Conservation (phyloP, 2,797 vertebrate species). For the Spondyliosoma cantharus region DNA sequence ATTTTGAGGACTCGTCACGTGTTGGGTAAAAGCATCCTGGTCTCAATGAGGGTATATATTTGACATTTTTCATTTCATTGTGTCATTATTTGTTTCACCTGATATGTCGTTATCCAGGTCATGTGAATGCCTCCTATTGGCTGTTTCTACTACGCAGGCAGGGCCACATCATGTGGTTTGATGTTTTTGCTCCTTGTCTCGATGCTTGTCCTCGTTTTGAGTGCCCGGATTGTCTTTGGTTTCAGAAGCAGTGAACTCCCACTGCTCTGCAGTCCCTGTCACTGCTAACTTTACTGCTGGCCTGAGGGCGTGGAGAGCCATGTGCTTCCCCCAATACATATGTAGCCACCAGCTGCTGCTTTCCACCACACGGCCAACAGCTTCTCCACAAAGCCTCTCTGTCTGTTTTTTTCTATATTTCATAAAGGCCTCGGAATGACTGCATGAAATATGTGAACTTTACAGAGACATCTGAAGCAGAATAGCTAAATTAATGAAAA, state of each 20-base stretch:
- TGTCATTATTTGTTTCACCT: too few relatives aligned
- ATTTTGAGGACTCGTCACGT: background rate
- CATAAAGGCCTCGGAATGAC: slow-evolving; percentile 17
- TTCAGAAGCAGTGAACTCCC: slow-evolving; percentile 15
- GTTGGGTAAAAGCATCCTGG: background rate
- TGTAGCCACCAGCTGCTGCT: slow-evolving; percentile 53
- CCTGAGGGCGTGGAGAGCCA: slow-evolving; percentile 28
- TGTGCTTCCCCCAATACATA: slow-evolving; percentile 37
- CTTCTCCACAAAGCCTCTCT: slow-evolving; percentile 33
- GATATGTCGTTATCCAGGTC: too few relatives aligned
- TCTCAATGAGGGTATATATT: too few relatives aligned
- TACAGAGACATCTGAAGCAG: slow-evolving; percentile 28
- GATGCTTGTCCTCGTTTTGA: too few relatives aligned
- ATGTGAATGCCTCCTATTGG: too few relatives aligned
- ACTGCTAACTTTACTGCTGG: slow-evolving; percentile 32
- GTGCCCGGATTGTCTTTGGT: too few relatives aligned
- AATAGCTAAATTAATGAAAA: slow-evolving; percentile 42
- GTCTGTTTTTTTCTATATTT: slow-evolving; percentile 12
- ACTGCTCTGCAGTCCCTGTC: slow-evolving; percentile 18
- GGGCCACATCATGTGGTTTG: too few relatives aligned
- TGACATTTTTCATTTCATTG: too few relatives aligned
- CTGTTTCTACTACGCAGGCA: too few relatives aligned
- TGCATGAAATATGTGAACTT: slow-evolving; percentile 39
- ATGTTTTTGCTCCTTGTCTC: too few relatives aligned
- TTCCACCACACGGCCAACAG: slow-evolving; percentile 35